phyloP scores from a whole-genome alignment of 1,140 invertebrate species.

The Calycopis cecrops region DNA sequence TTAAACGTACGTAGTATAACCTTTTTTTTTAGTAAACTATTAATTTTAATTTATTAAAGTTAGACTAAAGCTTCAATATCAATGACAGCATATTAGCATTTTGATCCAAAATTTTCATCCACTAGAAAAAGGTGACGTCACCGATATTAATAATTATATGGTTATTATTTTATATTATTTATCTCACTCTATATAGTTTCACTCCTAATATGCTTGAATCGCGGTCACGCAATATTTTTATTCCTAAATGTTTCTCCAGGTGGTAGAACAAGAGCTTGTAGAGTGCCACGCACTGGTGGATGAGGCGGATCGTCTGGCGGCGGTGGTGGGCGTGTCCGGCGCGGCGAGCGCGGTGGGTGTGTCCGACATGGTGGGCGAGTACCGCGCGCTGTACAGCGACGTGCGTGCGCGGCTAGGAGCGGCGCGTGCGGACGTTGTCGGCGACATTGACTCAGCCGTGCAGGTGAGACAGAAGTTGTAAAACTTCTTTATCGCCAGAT shows the following conservation, averaged over 20 bases:
- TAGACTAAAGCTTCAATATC: too few relatives aligned
- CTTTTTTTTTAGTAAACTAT: neutral
- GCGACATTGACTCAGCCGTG: conserved; percentile 56
- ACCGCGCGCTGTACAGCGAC: conserved; percentile 52
- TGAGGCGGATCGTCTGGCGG: conserved; percentile 48
- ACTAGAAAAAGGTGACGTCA: too few relatives aligned
- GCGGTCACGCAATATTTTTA: too few relatives aligned
- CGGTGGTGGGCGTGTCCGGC: conserved; percentile 36
- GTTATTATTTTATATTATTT: too few relatives aligned
- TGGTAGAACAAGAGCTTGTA: conserved; percentile 47
- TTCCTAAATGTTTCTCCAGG: conserved; percentile 28
- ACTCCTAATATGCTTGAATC: too few relatives aligned
- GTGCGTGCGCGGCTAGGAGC: conserved; percentile 44
- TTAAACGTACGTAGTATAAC: conserved; percentile 51
- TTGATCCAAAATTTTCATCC: too few relatives aligned
- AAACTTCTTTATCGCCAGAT: too few relatives aligned
- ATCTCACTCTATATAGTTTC: too few relatives aligned
- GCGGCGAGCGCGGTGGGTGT: conserved; percentile 38
- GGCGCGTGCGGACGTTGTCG: conserved; percentile 51
- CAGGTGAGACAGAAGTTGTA: conserved; percentile 40
- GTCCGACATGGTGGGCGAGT: conserved; percentile 56
- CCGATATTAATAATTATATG: too few relatives aligned
- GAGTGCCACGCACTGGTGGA: conserved; percentile 51
- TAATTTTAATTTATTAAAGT: too few relatives aligned
- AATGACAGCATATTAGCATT: too few relatives aligned